A percentile compares a stretch with the other conserved stretches of the same genome.
Evolutionary conservation across 2,797 vertebrate genomes (phyloP).

Genomic region (Manis javanica): DNA sequence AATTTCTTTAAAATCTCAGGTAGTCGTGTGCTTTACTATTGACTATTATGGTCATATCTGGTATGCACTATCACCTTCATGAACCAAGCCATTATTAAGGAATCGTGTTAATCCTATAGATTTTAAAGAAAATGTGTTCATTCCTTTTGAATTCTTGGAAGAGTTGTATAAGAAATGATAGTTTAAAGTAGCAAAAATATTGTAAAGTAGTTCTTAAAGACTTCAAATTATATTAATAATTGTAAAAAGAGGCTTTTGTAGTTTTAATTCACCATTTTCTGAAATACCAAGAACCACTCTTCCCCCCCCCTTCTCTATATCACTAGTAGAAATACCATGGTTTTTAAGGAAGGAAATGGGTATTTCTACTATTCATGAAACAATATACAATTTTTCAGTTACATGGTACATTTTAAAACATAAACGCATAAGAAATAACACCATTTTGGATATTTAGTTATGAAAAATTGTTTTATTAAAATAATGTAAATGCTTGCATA

Average conservation of each 20-base stretch:
- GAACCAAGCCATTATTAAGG: slow-evolving; percentile 31
- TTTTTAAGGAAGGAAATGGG: slow-evolving; percentile 36
- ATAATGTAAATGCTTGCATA: slow-evolving; percentile 38
- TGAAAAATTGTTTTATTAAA: slow-evolving; percentile 59
- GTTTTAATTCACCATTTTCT: slow-evolving; percentile 56
- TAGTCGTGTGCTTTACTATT: not conserved
- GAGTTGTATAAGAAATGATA: slow-evolving; percentile 32
- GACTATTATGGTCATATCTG: not conserved
- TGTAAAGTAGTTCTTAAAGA: slow-evolving; percentile 31
- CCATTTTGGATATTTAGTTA: slow-evolving; percentile 18
- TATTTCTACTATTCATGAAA: slow-evolving; percentile 48
- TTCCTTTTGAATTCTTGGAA: slow-evolving; percentile 35
- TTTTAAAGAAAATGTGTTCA: slow-evolving; percentile 1
- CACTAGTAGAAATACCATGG: not conserved
- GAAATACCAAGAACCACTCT: slow-evolving; percentile 17
- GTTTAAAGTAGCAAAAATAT: slow-evolving; percentile 48
- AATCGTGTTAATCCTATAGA: not conserved
- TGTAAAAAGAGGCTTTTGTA: slow-evolving; percentile 32
- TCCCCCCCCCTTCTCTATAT: not conserved
- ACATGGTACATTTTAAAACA: slow-evolving; percentile 30
- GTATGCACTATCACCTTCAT: not conserved
- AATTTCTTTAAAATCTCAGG: slow-evolving; percentile 39
- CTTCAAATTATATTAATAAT: slow-evolving; percentile 24
- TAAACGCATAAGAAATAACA: slow-evolving; percentile 42
- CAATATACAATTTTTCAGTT: not conserved